These are phyloP conservation scores for Phenganax marumi DNA, from an alignment of 92 coral and sea anemone genomes.

Conservation along the genomic window DNA sequence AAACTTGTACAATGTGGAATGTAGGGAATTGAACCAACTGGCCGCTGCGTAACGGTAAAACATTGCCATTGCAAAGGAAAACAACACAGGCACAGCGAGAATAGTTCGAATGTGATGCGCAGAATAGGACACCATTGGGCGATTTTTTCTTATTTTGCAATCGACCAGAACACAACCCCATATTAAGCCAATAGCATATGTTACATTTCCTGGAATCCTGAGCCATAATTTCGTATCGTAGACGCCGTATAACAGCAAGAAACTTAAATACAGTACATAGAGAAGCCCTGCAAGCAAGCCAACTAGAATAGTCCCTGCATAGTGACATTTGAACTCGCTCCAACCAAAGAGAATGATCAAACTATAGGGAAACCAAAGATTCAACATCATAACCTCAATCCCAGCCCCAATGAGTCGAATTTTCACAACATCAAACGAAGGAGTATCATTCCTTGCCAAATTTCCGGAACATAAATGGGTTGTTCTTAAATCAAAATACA, in stretches of 20 bases:
- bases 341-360: not conserved
- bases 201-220: not conserved
- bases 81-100: not conserved
- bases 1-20: not conserved
- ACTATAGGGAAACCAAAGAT: constrained; percentile 2
- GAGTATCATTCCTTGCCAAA: not conserved
- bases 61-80: not conserved
- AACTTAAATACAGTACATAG: not conserved
- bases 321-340: not conserved
- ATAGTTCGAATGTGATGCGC: not conserved
- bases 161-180: not conserved
- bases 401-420: not conserved
- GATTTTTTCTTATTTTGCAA: not conserved
- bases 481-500: not conserved
- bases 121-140: not conserved
- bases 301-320: not conserved
- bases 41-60: not conserved
- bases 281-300: not conserved
- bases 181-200: not conserved
- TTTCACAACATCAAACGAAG: not conserved
- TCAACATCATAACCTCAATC: not conserved
- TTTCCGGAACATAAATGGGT: not conserved
- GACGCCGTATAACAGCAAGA: not conserved
- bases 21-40: not conserved
- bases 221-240: not conserved